Percentiles rank a stretch among this genome's conserved stretches.
Conservation (phyloP, 2,797 vertebrate genomes). For the Mergus octosetaceus region DNA sequence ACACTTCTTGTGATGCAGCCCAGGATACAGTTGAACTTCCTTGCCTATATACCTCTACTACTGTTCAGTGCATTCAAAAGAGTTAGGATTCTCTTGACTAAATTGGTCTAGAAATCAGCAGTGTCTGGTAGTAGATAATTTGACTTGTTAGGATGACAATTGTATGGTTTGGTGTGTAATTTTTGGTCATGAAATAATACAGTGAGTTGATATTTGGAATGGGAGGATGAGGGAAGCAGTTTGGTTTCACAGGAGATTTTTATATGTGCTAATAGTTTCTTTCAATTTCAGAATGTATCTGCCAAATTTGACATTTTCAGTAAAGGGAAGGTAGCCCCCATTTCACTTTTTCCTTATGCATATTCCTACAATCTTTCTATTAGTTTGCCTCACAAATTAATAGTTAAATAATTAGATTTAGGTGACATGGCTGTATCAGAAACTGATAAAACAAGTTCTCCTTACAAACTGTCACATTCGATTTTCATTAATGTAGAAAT, state of each 20-base stretch:
- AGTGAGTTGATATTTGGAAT: neutral
- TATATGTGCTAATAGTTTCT: neutral
- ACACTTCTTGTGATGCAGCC: no score
- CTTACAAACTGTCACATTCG: neutral
- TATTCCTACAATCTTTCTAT: neutral
- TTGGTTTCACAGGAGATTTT: neutral
- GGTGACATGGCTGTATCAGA: neutral
- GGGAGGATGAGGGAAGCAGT: neutral
- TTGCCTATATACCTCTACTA: fast-evolving
- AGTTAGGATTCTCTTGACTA: neutral
- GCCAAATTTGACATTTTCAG: neutral
- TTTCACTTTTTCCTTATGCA: neutral
- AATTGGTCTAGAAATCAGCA: neutral
- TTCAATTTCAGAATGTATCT: neutral
- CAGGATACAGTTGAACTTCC: no score
- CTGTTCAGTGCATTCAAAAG: neutral
- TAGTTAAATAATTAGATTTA: neutral
- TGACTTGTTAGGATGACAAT: neutral
- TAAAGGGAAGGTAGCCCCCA: neutral
- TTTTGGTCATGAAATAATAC: neutral
- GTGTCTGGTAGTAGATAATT: neutral
- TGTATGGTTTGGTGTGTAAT: neutral
- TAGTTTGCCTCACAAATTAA: neutral
- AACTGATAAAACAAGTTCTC: neutral
- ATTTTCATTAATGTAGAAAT: neutral